Evolutionary conservation across 2,113 vertebrate species (phyloP).

Genomic region (Daboia siamensis): DNA sequence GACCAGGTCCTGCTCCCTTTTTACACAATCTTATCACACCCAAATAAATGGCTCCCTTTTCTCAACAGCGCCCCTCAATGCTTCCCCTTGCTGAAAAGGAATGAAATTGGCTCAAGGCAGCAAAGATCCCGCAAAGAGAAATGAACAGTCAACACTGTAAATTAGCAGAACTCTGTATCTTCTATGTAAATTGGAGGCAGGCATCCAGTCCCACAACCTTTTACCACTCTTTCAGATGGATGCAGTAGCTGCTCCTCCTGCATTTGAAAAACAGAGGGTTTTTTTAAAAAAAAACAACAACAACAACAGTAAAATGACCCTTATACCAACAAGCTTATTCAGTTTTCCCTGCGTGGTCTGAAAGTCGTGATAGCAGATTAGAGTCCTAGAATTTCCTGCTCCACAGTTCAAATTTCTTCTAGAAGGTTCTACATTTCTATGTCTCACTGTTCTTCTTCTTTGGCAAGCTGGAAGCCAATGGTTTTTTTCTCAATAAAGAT

Average conservation of each 20-base stretch:
- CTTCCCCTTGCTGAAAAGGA: neutral
- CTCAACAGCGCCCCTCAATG: neutral
- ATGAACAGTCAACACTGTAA: neutral
- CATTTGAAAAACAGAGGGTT: neutral
- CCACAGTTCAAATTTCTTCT: neutral
- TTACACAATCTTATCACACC: neutral
- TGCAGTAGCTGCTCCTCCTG: neutral
- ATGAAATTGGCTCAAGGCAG: neutral
- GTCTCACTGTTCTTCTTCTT: neutral
- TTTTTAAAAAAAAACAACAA: no score
- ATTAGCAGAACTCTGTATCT: neutral
- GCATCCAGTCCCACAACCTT: neutral
- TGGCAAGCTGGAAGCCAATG: neutral
- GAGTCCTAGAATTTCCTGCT: neutral
- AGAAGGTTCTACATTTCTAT: neutral
- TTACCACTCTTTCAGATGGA: neutral
- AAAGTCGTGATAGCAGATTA: neutral
- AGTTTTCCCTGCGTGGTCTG: neutral
- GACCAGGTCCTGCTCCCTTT: neutral
- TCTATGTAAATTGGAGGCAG: neutral
- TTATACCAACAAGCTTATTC: neutral
- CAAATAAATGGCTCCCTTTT: neutral
- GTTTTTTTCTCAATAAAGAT: neutral
- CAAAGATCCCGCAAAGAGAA: neutral
- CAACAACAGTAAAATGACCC: neutral